Evolutionary conservation across 2,797 vertebrate genomes (phyloP).

Genomic region (Arrhamphus sclerolepis): DNA sequence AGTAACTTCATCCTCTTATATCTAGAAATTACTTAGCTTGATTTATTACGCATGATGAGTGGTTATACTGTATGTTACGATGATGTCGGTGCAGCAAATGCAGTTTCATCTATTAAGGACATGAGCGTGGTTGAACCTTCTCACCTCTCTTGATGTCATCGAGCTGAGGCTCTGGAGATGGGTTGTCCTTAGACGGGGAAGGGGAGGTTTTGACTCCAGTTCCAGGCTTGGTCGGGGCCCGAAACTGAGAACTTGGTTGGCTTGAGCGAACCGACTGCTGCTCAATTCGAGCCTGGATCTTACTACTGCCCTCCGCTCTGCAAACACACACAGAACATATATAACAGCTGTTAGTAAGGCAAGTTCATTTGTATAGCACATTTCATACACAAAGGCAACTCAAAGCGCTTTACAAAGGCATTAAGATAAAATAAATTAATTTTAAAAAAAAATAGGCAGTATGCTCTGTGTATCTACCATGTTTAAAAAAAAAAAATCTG

Average conservation of each 20-base stretch:
- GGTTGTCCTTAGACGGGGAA: constrained; percentile 88
- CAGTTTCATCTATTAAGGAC: not conserved
- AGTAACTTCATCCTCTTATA: not conserved
- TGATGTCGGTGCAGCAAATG: not conserved
- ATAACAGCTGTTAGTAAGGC: not conserved
- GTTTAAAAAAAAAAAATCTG: too few relatives aligned
- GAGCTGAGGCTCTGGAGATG: constrained; percentile 95
- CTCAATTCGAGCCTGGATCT: constrained; percentile 95
- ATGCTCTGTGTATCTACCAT: not conserved
- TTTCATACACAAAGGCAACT: too few relatives aligned
- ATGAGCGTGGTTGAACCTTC: fast-evolving
- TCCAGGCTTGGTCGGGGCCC: constrained; percentile 90
- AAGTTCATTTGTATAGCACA: too few relatives aligned
- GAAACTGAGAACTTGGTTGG: constrained; percentile 87
- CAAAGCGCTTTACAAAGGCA: too few relatives aligned
- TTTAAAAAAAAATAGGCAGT: too few relatives aligned
- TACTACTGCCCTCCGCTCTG: constrained; percentile 98
- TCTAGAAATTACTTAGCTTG: not conserved
- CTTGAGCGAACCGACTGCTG: constrained; percentile 89
- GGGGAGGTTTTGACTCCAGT: constrained; percentile 91
- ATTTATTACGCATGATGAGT: too few relatives aligned
- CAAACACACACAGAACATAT: constrained; percentile 28
- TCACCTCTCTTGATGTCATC: constrained; percentile 99
- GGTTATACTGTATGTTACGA: not conserved
- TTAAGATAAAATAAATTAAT: too few relatives aligned